A percentile compares a stretch with the other conserved stretches of the same genome.
Conservation (phyloP, 2,797 vertebrate genomes). For the Lutjanus campechanus region DNA sequence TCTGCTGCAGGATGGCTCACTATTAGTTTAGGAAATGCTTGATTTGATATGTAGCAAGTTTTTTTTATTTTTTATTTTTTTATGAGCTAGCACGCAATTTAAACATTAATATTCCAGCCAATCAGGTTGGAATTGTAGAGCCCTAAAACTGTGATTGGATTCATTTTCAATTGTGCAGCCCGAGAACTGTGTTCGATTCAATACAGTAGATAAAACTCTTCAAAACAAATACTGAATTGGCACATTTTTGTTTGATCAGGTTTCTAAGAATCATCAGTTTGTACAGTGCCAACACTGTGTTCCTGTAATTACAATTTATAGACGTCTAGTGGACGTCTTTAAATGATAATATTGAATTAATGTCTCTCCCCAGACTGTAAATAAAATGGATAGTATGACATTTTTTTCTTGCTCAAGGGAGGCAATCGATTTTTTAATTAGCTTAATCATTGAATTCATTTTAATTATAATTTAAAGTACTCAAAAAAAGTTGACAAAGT, state of each 20-base stretch:
- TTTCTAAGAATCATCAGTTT: not conserved
- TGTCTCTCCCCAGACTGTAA: not conserved
- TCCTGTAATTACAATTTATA: not conserved
- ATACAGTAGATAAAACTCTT: not conserved
- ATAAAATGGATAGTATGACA: not conserved
- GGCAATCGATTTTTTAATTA: not conserved
- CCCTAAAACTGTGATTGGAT: too few species aligned
- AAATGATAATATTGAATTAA: not conserved
- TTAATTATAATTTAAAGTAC: not conserved
- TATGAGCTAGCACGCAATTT: too few species aligned
- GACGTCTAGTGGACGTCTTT: not conserved
- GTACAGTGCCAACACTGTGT: not conserved
- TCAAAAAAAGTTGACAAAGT: too few species aligned
- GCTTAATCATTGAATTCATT: not conserved
- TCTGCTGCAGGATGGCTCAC: too few species aligned
- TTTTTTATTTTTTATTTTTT: too few species aligned
- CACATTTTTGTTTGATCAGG: not conserved
- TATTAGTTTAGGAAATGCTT: too few species aligned
- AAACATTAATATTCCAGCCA: too few species aligned
- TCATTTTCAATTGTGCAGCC: too few species aligned
- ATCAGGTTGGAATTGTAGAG: too few species aligned
- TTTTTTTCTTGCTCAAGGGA: not conserved
- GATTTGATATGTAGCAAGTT: too few species aligned
- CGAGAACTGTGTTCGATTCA: not conserved
- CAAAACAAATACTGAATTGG: not conserved